Conservation (phyloP, 2,797 vertebrate genomes). For the Amazonetta brasiliensis region DNA sequence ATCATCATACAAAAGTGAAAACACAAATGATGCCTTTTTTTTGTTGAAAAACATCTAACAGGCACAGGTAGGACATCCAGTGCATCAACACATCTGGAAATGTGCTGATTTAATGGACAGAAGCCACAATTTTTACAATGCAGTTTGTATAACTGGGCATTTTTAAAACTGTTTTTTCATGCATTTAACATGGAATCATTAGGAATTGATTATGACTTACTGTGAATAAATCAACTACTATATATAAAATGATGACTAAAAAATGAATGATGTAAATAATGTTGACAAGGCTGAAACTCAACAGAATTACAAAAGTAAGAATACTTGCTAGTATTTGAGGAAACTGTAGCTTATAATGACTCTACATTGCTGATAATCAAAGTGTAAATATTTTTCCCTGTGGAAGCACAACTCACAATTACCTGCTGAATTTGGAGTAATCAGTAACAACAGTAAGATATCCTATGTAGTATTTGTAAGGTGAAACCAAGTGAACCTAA, state of each 20-base stretch:
- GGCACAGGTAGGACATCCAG: background rate
- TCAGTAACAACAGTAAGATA: background rate
- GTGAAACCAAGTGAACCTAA: background rate
- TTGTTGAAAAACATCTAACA: background rate
- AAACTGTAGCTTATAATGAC: background rate
- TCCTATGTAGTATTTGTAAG: background rate
- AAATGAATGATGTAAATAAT: background rate
- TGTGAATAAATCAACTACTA: background rate
- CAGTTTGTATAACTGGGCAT: background rate
- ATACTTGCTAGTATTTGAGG: background rate
- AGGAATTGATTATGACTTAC: background rate
- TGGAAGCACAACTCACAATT: background rate
- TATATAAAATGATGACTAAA: conserved; percentile 3
- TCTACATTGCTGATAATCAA: background rate
- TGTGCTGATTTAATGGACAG: background rate
- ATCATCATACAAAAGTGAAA: background rate
- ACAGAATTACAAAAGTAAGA: background rate
- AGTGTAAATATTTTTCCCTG: background rate
- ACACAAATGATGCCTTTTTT: background rate
- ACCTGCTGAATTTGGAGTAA: background rate
- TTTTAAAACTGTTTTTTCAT: background rate
- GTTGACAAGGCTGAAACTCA: background rate
- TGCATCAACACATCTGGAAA: background rate
- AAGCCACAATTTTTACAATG: background rate
- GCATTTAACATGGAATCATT: background rate